Evolutionary conservation across 2,113 vertebrate genomes (phyloP).

Genomic region (Zosterops japonicus): DNA sequence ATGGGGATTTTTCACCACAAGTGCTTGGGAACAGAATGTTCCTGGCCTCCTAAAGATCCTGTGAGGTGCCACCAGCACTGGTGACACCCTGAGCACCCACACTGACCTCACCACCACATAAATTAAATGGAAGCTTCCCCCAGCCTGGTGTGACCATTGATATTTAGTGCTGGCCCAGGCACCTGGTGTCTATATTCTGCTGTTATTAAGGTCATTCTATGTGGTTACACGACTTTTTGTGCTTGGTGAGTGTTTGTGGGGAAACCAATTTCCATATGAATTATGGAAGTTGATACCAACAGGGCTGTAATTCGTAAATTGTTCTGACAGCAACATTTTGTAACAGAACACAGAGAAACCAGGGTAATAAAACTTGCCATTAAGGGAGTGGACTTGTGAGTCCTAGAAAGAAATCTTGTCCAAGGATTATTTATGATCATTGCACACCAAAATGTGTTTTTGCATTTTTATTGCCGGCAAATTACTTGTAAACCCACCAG

Average conservation of each 20-base stretch:
- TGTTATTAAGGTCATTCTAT: neutral
- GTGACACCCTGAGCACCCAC: neutral
- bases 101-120: neutral
- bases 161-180: neutral
- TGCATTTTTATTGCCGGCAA: slow-evolving; percentile 63
- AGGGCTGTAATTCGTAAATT: slow-evolving; percentile 3
- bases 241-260: neutral
- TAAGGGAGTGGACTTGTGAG: slow-evolving; percentile 17
- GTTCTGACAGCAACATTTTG: slow-evolving; percentile 21
- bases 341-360: slow-evolving; percentile 20
- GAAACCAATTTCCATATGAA: slow-evolving; percentile 8
- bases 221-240: neutral
- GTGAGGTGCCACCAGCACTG: neutral
- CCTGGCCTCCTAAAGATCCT: neutral
- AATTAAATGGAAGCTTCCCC: neutral
- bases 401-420: slow-evolving; percentile 41
- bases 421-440: slow-evolving; percentile 59
- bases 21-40: slow-evolving; percentile 26
- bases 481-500: slow-evolving; percentile 52
- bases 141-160: neutral
- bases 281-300: neutral
- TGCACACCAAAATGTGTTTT: slow-evolving; percentile 41
- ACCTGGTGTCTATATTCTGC: neutral
- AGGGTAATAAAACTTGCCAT: slow-evolving; percentile 22
- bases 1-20: neutral